Evolutionary conservation across 2,888 invertebrate genomes (phyloP).

Genomic region (Eubasilissa splendida): DNA sequence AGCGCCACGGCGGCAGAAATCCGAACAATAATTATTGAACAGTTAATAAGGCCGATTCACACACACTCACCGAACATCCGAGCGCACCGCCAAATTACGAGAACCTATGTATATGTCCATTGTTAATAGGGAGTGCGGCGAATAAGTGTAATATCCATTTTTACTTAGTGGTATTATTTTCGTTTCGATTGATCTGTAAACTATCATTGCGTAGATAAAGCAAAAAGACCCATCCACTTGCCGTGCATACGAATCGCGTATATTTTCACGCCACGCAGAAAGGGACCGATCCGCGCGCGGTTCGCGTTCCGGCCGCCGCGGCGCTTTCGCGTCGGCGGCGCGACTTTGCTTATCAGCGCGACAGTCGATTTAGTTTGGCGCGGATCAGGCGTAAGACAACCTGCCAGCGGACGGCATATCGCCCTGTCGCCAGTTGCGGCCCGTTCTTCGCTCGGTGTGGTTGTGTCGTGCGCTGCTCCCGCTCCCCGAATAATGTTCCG

Average conservation of each 20-base stretch:
- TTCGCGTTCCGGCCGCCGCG: background rate
- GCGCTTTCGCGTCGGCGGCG: background rate
- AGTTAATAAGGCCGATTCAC: conserved; percentile 47
- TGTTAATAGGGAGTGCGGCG: conserved; percentile 25
- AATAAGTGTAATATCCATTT: conserved; percentile 30
- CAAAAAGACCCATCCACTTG: conserved; percentile 45
- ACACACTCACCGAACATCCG: conserved; percentile 19
- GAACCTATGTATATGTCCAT: conserved; percentile 21
- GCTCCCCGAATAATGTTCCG: conserved; percentile 29
- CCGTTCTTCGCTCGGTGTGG: conserved; percentile 32
- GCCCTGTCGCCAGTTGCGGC: conserved; percentile 41
- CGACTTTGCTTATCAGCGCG: background rate
- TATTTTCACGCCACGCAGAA: background rate
- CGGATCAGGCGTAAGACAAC: conserved; percentile 40
- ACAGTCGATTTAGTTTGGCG: conserved; percentile 32
- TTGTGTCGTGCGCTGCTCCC: background rate
- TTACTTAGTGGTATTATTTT: conserved; percentile 38
- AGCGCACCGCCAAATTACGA: conserved; percentile 22
- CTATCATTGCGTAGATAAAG: conserved; percentile 45
- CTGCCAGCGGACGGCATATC: conserved; percentile 32
- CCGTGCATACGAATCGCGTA: conserved; percentile 25
- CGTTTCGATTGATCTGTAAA: conserved; percentile 38
- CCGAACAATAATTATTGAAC: conserved; percentile 49
- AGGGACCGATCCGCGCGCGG: background rate
- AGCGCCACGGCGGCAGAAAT: conserved; percentile 47